These are phyloP conservation scores for Sinohyriopsis cumingii DNA, from an alignment of 2,888 invertebrate species.

Conservation along the genomic window DNA sequence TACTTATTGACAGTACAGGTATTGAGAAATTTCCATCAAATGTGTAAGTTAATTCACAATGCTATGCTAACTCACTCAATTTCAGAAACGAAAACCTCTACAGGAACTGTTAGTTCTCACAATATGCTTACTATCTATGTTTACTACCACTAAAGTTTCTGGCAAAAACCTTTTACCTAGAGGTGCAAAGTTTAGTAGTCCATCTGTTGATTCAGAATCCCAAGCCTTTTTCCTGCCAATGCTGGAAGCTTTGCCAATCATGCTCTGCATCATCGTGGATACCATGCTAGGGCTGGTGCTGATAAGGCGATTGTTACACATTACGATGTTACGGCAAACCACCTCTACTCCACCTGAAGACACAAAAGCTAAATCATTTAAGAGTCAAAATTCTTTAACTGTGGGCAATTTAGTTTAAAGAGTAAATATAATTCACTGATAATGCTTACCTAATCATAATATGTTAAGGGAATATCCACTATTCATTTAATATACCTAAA, in stretches of 20 bases:
- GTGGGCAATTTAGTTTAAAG: neutral
- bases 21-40: too few species aligned
- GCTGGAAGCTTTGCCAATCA: constrained; percentile 68
- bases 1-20: too few species aligned
- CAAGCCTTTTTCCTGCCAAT: constrained; percentile 45
- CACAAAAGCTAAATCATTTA: constrained; percentile 1
- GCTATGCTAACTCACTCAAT: too few species aligned
- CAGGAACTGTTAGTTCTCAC: neutral
- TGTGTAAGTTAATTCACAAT: too few species aligned
- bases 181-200: constrained; percentile 91
- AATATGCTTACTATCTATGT: too few species aligned
- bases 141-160: too few species aligned
- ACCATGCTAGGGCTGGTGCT: constrained; percentile 81
- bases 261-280: constrained; percentile 79
- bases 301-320: constrained; percentile 82
- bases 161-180: constrained; percentile 76
- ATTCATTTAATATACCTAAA: too few species aligned
- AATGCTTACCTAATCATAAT: too few species aligned
- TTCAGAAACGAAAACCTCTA: too few species aligned
- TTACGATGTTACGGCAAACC: constrained; percentile 84
- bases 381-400: neutral
- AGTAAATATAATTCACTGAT: neutral
- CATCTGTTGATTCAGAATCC: constrained; percentile 79
- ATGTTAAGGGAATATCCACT: too few species aligned
- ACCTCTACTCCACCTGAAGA: constrained; percentile 69